Base-by-base conservation (phyloP, 2,113 vertebrate genomes). In the Callochromis pleurospilus region DNA sequence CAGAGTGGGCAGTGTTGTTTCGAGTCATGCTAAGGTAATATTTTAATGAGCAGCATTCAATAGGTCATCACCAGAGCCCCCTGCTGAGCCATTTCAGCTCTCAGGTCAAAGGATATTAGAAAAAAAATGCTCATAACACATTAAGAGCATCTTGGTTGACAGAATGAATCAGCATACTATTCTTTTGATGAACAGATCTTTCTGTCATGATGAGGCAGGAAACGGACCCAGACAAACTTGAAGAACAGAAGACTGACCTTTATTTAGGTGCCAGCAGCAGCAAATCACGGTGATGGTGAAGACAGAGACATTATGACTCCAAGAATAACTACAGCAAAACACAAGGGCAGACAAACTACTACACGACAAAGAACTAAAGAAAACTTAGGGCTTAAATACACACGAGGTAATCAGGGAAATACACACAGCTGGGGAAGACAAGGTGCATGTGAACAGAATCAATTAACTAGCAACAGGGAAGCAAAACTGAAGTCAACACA, bases 31-130 rank as follows among this genome's bases (percentile, higher is more conserved):
- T 75, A 70, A 81, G 62, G 83, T 90, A 84, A 94, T 83, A 90
- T 88, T 89, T 88, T 90, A 92, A 93, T 91, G 90, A 92, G 47
- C 7, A 1, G 60, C 6, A 47, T 49, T 90, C 88, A 80, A 58
- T 26, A 47, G 80, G 89, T 88, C 70, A 53, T 85, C 82, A 2
- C 82, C 4, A 4, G 9, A 81, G 82, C 29, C 21, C 10, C 83
- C 17, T 1, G n/a, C 86, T 60, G 82, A 87, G 82, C 38, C 1
- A 55, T 29, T 84, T 54, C 68, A 82, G 65, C 75, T 75, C 49
- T 80, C 56, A 49, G 79, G 80, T 90, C 82, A 87, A 40, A 40
- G 54, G 9, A 38, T 3, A 13, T 77, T 14, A 45, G n/a, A 58
- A 33, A 6, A 31, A 49, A 81, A 15, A n/a, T 4, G 17, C 73